A percentile compares a stretch with the other conserved stretches of the same genome.
Conservation (phyloP, 1,140 invertebrate genomes). For the Trypoxylus dichotomus region DNA sequence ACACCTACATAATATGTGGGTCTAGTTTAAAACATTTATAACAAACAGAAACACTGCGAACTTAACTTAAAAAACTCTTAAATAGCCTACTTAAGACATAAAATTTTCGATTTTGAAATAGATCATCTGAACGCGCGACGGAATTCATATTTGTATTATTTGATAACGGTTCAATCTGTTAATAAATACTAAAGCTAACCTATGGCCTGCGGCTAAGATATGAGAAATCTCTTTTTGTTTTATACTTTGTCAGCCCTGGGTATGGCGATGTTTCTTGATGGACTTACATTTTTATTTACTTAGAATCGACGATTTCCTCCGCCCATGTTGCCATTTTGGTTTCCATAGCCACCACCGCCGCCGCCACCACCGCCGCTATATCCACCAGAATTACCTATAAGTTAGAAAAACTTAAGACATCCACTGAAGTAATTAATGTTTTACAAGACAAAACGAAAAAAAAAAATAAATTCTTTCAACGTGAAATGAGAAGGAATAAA, state of each 20-base stretch:
- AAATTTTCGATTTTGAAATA: background rate
- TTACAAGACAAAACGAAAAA: background rate
- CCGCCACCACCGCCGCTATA: slow-evolving; percentile 56
- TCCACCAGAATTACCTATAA: slow-evolving; percentile 46
- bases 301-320: slow-evolving; percentile 36
- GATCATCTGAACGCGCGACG: slow-evolving; percentile 4
- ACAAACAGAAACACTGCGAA: slow-evolving; percentile 3
- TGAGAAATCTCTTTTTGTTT: slow-evolving; percentile 26
- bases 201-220: slow-evolving; percentile 30
- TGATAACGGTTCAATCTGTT: slow-evolving; percentile 26
- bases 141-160: slow-evolving; percentile 14
- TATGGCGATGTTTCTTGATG: slow-evolving; percentile 35
- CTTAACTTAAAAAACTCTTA: background rate
- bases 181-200: slow-evolving; percentile 26
- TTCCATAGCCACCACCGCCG: slow-evolving; percentile 58
- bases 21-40: background rate
- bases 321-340: slow-evolving; percentile 48
- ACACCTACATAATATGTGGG: background rate
- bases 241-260: slow-evolving; percentile 19
- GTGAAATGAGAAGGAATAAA: too few relatives aligned
- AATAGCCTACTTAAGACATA: slow-evolving; percentile 2
- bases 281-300: slow-evolving; percentile 44
- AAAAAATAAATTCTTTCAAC: background rate
- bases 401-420: slow-evolving; percentile 25
- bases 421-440: slow-evolving; percentile 34